These are phyloP conservation scores for Setophaga petechia DNA, from an alignment of 2,113 vertebrate species.

Conservation along the genomic window DNA sequence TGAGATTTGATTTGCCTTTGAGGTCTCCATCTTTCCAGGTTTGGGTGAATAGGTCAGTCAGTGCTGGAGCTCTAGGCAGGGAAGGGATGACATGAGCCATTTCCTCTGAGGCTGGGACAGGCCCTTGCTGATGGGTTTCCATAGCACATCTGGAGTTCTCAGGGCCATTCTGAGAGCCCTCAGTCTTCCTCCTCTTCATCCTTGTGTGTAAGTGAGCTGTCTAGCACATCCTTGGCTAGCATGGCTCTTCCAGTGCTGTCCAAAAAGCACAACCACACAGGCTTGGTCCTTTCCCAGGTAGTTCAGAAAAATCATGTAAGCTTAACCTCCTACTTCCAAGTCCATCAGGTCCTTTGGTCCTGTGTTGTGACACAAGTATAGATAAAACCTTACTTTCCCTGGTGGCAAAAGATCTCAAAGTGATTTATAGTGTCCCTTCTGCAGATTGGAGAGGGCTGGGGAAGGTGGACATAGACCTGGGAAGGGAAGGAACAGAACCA, in stretches of 20 bases:
- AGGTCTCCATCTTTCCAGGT: neutral
- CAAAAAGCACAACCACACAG: neutral
- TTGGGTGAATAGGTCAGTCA: neutral
- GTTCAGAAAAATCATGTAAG: neutral
- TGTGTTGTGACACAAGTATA: neutral
- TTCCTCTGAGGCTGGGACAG: neutral
- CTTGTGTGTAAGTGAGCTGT: rapidly evolving
- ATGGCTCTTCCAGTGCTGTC: neutral
- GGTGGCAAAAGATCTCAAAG: neutral
- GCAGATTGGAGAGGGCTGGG: neutral
- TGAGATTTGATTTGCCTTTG: neutral
- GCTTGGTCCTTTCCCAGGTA: neutral
- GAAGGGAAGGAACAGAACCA: neutral
- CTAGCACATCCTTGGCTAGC: neutral
- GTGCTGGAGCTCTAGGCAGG: neutral
- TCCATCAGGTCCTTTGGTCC: neutral
- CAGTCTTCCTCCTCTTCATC: neutral
- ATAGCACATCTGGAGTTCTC: rapidly evolving
- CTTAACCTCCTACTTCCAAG: neutral
- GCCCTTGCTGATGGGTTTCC: neutral
- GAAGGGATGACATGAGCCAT: rapidly evolving
- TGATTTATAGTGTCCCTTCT: neutral
- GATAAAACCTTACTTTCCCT: neutral
- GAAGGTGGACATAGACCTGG: neutral
- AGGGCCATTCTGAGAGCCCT: neutral